These are phyloP conservation scores for Macquaria ambigua DNA, from an alignment of 2,113 vertebrate species.

Conservation along the genomic window DNA sequence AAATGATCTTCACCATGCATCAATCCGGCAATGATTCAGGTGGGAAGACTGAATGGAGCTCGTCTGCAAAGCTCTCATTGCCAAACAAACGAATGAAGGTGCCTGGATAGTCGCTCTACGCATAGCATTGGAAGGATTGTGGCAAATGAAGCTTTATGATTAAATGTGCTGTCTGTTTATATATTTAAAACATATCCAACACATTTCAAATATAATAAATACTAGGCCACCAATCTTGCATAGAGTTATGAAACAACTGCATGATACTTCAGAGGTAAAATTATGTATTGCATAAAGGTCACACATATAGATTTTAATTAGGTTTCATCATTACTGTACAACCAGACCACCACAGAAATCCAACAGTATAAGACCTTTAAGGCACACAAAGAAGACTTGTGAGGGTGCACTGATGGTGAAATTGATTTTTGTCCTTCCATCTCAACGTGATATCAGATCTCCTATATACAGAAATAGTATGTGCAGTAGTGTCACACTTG, in stretches of 20 bases:
- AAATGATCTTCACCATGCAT: constrained; percentile 75
- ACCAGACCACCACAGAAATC: background rate
- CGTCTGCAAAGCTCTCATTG: constrained; percentile 56
- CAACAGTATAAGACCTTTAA: constrained; percentile 26
- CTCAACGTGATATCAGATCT: constrained; percentile 32
- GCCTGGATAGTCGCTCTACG: constrained; percentile 31
- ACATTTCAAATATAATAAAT: background rate
- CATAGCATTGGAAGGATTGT: constrained; percentile 11
- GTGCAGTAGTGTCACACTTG: constrained; percentile 58
- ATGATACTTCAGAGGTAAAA: background rate
- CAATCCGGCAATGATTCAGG: constrained; percentile 73
- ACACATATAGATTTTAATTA: constrained; percentile 29
- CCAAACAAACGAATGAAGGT: constrained; percentile 69
- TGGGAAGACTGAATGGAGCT: constrained; percentile 64
- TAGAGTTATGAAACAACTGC: background rate
- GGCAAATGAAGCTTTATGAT: constrained; percentile 20
- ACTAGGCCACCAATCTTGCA: background rate
- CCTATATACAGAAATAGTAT: constrained; percentile 39
- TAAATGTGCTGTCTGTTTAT: background rate
- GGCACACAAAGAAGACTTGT: constrained; percentile 5
- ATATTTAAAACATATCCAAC: background rate
- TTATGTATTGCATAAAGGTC: constrained; percentile 17
- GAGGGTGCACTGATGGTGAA: constrained; percentile 28
- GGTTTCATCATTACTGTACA: constrained; percentile 24
- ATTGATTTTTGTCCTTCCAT: constrained; percentile 43